Percentiles rank a stretch among this genome's conserved stretches.
phyloP scores from a whole-genome alignment of 2,888 invertebrate genomes.

The Andrena marginata region DNA sequence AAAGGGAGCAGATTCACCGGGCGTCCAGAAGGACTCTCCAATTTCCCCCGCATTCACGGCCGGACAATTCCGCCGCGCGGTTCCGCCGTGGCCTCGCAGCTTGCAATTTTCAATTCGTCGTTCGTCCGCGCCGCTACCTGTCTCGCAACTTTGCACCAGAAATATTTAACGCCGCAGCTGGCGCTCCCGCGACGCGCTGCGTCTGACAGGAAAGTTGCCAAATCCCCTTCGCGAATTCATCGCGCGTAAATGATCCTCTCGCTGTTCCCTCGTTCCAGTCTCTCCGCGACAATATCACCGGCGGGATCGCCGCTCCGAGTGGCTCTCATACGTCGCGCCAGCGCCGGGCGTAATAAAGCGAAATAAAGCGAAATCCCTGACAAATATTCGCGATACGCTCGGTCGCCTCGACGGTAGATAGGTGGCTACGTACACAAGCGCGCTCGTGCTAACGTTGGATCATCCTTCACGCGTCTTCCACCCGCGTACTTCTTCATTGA shows the following conservation, averaged over 20 bases:
- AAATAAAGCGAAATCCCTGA: background rate
- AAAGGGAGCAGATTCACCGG: slow-evolving; percentile 60
- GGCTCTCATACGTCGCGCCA: background rate
- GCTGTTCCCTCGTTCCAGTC: background rate
- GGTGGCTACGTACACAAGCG: background rate
- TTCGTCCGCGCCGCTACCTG: background rate
- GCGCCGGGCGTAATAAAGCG: background rate
- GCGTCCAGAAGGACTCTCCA: slow-evolving; percentile 69
- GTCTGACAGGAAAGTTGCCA: background rate
- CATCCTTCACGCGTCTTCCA: slow-evolving; percentile 56
- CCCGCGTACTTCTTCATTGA: slow-evolving; percentile 53
- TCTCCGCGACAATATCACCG: slow-evolving; percentile 1
- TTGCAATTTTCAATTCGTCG: slow-evolving; percentile 57
- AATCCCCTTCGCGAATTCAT: slow-evolving; percentile 3
- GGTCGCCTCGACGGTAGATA: no score
- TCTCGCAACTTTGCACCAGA: slow-evolving; percentile 11
- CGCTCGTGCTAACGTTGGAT: slow-evolving; percentile 22
- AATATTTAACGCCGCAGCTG: slow-evolving; percentile 40
- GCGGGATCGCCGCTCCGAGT: background rate
- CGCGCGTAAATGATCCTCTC: slow-evolving; percentile 8
- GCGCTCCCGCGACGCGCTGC: background rate
- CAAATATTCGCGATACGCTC: background rate
- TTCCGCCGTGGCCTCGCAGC: slow-evolving; percentile 22
- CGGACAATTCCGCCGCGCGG: slow-evolving; percentile 54
- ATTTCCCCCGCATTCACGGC: slow-evolving; percentile 73